Percentiles rank a stretch among this genome's conserved stretches.
phyloP scores from a whole-genome alignment of 2,888 invertebrate genomes.

The Drosophila pseudotalamancana region DNA sequence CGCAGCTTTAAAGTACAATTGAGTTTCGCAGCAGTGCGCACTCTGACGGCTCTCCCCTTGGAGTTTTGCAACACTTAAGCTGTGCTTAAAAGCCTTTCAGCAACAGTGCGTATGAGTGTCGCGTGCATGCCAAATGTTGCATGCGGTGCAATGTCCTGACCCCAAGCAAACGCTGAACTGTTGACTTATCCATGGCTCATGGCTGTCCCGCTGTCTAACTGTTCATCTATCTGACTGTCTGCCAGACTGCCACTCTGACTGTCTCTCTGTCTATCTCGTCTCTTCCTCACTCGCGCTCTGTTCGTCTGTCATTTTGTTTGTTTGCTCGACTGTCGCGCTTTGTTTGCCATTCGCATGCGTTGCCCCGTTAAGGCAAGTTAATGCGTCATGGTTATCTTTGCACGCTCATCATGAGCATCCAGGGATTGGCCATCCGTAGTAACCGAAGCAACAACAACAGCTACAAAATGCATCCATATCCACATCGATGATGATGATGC shows the following conservation, averaged over 20 bases:
- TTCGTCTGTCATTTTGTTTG: constrained; percentile 43
- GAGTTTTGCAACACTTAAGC: constrained; percentile 26
- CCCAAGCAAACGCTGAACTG: constrained; percentile 57
- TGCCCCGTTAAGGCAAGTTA: constrained; percentile 67
- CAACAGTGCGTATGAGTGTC: constrained; percentile 11
- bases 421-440: constrained; percentile 16
- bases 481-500: constrained; percentile 52
- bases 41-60: neutral
- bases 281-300: constrained; percentile 38
- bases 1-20: neutral
- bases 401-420: constrained; percentile 60
- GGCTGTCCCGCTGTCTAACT: constrained; percentile 22
- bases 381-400: constrained; percentile 73
- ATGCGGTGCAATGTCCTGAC: constrained; percentile 68
- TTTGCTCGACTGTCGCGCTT: constrained; percentile 70
- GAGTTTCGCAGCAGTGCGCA: neutral
- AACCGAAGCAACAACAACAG: constrained; percentile 4
- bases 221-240: constrained; percentile 13
- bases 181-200: constrained; percentile 61
- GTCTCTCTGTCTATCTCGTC: constrained; percentile 2
- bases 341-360: constrained; percentile 72
- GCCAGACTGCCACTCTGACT: neutral
- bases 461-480: constrained; percentile 45
- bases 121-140: constrained; percentile 22
- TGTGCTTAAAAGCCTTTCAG: constrained; percentile 11